Evolutionary conservation across 1,140 invertebrate species (phyloP).

Genomic region (Drosophila malerkotliana): DNA sequence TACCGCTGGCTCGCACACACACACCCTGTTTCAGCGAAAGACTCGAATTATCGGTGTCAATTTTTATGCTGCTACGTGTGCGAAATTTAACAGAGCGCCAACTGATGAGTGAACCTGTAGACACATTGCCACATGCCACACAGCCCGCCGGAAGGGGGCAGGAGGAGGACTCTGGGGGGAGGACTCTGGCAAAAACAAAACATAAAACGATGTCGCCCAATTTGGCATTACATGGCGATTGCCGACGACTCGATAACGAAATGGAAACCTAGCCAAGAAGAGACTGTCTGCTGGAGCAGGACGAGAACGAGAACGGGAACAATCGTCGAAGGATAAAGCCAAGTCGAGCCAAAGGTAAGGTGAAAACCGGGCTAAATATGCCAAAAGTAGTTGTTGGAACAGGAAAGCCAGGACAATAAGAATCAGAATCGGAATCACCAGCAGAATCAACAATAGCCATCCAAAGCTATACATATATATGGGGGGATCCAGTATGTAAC

Average conservation of each 20-base stretch:
- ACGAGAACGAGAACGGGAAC: constrained; percentile 12
- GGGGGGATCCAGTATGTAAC: neutral
- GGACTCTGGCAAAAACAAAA: constrained; percentile 25
- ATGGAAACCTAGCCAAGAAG: constrained; percentile 53
- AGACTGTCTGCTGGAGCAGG: constrained; percentile 7
- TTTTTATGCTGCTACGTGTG: constrained; percentile 82
- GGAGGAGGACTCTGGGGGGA: neutral
- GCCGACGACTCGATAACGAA: constrained; percentile 73
- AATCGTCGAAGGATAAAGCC: constrained; percentile 20
- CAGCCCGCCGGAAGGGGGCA: neutral
- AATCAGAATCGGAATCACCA: constrained; percentile 35
- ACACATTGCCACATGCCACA: constrained; percentile 26
- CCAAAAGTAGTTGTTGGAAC: constrained; percentile 55
- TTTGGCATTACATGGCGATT: constrained; percentile 76
- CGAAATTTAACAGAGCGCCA: constrained; percentile 73
- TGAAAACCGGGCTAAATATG: constrained; percentile 50
- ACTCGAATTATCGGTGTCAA: constrained; percentile 78
- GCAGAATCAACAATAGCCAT: constrained; percentile 46
- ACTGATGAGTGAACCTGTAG: constrained; percentile 71
- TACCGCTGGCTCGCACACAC: constrained; percentile 40
- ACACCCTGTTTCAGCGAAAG: constrained; percentile 9
- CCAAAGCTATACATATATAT: constrained; percentile 2
- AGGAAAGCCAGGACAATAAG: constrained; percentile 53
- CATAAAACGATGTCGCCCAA: constrained; percentile 74
- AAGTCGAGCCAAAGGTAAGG: constrained; percentile 41